Evolutionary conservation across 37 sponge, comb jelly and placozoan species (phyloP), one percentile per base, ranked within the genome.

Genomic region (Tethya wilhelma): DNA sequence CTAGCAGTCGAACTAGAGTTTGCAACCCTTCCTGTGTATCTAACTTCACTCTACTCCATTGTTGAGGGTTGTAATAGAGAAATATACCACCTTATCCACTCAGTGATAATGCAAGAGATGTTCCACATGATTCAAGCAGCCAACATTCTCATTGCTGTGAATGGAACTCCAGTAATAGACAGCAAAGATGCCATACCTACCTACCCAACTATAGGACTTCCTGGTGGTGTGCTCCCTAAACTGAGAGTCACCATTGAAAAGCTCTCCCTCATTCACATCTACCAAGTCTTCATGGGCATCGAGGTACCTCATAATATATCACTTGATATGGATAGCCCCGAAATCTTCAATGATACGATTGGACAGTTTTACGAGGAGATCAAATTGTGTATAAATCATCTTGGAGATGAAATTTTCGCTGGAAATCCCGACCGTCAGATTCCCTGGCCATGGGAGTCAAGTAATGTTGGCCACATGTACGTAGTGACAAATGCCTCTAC

Each of bases 351-450:
- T 56, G 22, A 56, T n/a, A 92, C 89, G 2, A 88, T 92, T 49
- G 89, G 85, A 66, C 30, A 58, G 31, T 92, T 92, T 30, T 92
- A 92, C 34, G 44, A 56, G 20, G 78, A 87, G 57, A 87, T 92
- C 30, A 6, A 32, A 1, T 6, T 67, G 0, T 84, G 88, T 65
- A 75, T 84, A 11, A 73, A 56, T 4, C 2, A 36, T 3, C 74
- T 49, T 26, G 59, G 58, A 14, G 58, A 46, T 37, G 28, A 7
- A 3, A 56, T 55, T 22, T 73, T 73, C 56, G 58, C 53, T 71
- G 3, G n/a, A 2, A 55, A 14, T 11, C 36, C 29, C 3, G 38
- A 6, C 22, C 5, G 14, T 22, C 78, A 89, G 45, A 58, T 82
- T 0, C 4, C 40, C 4, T 83, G 84, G 82, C 84, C 82, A 12